Evolutionary conservation across 2,888 invertebrate species (phyloP), one percentile per base, ranked within the genome.

Genomic region (Agrochola macilenta): DNA sequence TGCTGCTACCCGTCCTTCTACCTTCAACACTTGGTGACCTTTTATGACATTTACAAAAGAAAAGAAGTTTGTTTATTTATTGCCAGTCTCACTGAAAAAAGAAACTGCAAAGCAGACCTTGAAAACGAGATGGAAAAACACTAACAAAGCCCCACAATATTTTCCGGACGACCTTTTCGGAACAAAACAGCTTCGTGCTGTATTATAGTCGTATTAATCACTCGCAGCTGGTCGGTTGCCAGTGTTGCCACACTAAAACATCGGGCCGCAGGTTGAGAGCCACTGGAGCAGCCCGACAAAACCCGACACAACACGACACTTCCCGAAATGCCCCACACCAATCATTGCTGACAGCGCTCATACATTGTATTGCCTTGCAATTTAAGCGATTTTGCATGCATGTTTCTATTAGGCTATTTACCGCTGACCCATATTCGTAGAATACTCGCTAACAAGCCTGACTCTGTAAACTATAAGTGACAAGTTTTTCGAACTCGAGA

Each of bases 371-470:
- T 86, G 85, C 77, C 73, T 85, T 70, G 77, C 80, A 88, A 76
- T 81, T 73, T 66, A 82, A 79, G 66, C 65, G 76, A 89, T 83
- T 86, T 82, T 81, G 86, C 84, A 87, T 88, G 78, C 77, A 81
- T 76, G 83, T 69, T 79, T 87, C 80, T 82, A 87, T 88, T 83
- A 79, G 75, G 70, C 74, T 87, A 84, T 86, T 86, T 88, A 86
- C 78, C 69, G 82, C 69, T 78, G 87, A 86, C 83, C 89, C 68
- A 88, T 89, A 76, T 89, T 85, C 77, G 54, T 63, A 69, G 63
- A 83, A 78, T 70, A 35, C 65, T 78, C 54, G 35, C 78, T 78
- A 76, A 79, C 86, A 87, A 88, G 87, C 76, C 72, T 73, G 73
- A 49, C 52, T 74, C 65, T 61, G 60, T 70, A 57, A 49, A 23